These are phyloP conservation scores for Hypercompe scribonia DNA, from an alignment of 2,888 invertebrate species.

Conservation along the genomic window DNA sequence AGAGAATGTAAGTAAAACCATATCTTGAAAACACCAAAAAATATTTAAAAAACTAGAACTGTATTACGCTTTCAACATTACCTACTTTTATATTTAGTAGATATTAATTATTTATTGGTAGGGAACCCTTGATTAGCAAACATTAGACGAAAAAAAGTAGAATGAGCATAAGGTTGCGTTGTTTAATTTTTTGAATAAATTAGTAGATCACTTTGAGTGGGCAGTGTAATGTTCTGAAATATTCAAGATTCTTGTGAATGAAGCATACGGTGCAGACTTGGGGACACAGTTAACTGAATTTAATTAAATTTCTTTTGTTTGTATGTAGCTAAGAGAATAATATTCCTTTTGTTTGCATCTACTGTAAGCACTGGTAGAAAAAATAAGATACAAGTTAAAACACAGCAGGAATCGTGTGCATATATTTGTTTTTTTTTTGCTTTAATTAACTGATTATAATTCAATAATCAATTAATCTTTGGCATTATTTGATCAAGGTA, in stretches of 20 bases:
- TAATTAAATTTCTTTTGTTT: conserved; percentile 13
- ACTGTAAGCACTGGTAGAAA: neutral
- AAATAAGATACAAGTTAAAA: neutral
- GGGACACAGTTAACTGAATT: conserved; percentile 35
- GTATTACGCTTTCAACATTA: no score
- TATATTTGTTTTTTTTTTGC: neutral
- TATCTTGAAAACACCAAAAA: no score
- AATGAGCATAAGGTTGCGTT: conserved; percentile 50
- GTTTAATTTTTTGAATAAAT: conserved; percentile 70
- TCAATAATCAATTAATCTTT: no score
- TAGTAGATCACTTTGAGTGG: conserved; percentile 58
- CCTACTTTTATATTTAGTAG: conserved; percentile 14
- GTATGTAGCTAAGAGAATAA: neutral
- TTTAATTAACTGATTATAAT: no score
- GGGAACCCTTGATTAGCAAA: conserved; percentile 40
- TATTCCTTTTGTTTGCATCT: neutral
- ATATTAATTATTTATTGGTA: conserved; percentile 44
- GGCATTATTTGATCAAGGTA: no score
- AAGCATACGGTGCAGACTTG: conserved; percentile 44
- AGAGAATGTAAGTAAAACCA: no score
- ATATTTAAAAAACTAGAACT: no score
- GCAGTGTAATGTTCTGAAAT: conserved; percentile 65
- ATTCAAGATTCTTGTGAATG: conserved; percentile 58
- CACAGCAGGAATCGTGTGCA: neutral
- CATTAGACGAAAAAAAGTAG: conserved; percentile 24